A percentile compares a stretch with the other conserved stretches of the same genome.
These are phyloP conservation scores for Eulemur rubriventer DNA, from an alignment of 2,797 vertebrate species.

Conservation along the genomic window DNA sequence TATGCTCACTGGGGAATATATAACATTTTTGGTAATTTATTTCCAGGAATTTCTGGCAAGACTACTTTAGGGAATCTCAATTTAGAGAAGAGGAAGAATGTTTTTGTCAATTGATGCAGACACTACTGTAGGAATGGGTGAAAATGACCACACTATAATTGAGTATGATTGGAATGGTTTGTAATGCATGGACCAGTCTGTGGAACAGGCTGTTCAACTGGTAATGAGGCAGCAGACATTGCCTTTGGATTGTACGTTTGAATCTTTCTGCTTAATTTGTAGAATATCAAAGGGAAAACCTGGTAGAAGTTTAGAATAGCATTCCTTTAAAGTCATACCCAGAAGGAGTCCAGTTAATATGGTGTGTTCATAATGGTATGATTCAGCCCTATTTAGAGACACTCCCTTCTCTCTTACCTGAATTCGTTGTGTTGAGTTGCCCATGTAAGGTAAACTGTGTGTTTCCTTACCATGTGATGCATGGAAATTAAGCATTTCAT, in stretches of 20 bases:
- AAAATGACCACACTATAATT: not conserved
- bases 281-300: not conserved
- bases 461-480: not conserved
- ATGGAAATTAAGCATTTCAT: not conserved
- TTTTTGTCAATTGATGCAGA: not conserved
- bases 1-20: not conserved
- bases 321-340: not conserved
- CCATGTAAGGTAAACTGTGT: not conserved
- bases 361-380: not conserved
- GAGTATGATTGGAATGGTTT: not conserved
- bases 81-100: not conserved
- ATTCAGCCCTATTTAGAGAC: not conserved
- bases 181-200: not conserved
- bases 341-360: not conserved
- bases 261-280: not conserved
- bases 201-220: not conserved
- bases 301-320: not conserved
- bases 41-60: conserved; percentile 4
- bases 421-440: not conserved
- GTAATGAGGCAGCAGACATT: not conserved
- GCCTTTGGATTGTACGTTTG: not conserved
- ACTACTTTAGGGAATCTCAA: not conserved
- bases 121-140: not conserved
- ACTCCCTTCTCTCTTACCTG: not conserved
- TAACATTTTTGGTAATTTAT: not conserved